These are phyloP conservation scores for Mastigias papua DNA, from an alignment of 30 jellyfish, hydroid and myxozoan genomes.

Conservation along the genomic window DNA sequence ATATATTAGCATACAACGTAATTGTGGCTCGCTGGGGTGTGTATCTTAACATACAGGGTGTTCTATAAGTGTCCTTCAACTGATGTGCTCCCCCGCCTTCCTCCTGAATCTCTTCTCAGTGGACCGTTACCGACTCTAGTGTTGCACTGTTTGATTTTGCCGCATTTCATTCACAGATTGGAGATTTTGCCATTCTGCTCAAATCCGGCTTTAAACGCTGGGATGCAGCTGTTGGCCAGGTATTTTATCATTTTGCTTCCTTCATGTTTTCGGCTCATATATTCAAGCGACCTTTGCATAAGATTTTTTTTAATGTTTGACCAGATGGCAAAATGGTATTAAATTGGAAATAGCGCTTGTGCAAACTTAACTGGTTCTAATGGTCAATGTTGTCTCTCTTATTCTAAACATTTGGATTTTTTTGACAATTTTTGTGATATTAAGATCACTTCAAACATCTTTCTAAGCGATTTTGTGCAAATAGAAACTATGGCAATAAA, in stretches of 20 bases:
- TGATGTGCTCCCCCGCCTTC: too few species aligned
- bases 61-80: too few species aligned
- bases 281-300: background rate
- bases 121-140: too few species aligned
- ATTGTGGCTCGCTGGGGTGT: too few species aligned
- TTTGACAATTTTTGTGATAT: background rate
- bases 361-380: background rate
- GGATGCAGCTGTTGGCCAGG: conserved; percentile 99
- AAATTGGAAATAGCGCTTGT: background rate
- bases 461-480: background rate
- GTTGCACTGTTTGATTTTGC: too few species aligned
- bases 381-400: background rate
- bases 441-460: background rate
- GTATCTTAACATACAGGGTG: too few species aligned
- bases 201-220: conserved; percentile 89
- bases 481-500: background rate
- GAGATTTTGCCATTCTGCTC: conserved; percentile 93
- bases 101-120: too few species aligned
- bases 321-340: background rate
- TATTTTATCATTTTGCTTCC: background rate
- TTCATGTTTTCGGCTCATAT: background rate
- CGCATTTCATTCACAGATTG: conserved; percentile 43
- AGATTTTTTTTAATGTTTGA: background rate
- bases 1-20: too few species aligned
- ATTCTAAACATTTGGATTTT: background rate